These are phyloP conservation scores for Polyergus mexicanus DNA, from an alignment of 1,140 invertebrate species.

Conservation along the genomic window DNA sequence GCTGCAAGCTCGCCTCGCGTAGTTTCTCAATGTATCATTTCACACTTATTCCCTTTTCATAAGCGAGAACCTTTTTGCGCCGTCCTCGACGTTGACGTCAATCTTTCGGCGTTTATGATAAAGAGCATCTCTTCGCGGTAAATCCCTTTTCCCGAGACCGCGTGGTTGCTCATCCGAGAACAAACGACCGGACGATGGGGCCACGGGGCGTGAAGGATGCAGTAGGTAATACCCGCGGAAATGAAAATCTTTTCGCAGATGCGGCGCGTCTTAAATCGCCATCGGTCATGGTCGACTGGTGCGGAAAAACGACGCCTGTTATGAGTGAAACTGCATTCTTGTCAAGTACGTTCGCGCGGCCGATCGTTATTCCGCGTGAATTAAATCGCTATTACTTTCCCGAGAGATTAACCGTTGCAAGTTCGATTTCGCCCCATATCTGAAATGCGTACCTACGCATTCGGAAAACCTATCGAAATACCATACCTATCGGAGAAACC, in stretches of 20 bases:
- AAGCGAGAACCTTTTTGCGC: constrained; percentile 17
- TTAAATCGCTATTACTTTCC: constrained; percentile 67
- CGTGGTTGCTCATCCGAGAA: neutral
- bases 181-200: constrained; percentile 22
- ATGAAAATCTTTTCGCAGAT: constrained; percentile 72
- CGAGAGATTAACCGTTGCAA: constrained; percentile 40
- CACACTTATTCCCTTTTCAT: constrained; percentile 34
- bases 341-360: constrained; percentile 78
- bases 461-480: no score
- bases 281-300: constrained; percentile 74
- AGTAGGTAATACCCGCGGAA: constrained; percentile 65
- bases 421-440: neutral
- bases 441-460: neutral
- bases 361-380: constrained; percentile 68
- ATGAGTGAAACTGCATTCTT: constrained; percentile 81
- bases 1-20: neutral
- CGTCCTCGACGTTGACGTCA: constrained; percentile 24
- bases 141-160: constrained; percentile 15
- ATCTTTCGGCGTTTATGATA: constrained; percentile 48
- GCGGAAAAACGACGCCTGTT: constrained; percentile 75
- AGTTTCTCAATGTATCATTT: constrained; percentile 38
- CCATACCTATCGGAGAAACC: neutral
- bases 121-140: constrained; percentile 31
- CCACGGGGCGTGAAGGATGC: constrained; percentile 39
- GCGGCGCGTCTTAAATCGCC: constrained; percentile 61